A percentile compares a stretch with the other conserved stretches of the same genome.
These are phyloP conservation scores for Xanthorhoe designata DNA, from an alignment of 2,888 invertebrate genomes.

Conservation along the genomic window DNA sequence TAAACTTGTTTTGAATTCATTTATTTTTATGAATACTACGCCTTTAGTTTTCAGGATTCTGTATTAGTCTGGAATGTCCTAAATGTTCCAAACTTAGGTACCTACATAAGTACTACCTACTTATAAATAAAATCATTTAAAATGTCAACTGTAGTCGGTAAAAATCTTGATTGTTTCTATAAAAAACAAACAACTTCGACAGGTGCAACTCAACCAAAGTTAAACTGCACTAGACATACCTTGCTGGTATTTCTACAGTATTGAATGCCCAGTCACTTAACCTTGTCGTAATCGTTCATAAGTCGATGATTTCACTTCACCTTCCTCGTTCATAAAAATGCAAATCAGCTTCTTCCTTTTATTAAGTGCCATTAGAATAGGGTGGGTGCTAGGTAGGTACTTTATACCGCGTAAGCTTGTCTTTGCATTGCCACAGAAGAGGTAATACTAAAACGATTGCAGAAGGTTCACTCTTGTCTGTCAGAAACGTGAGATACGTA, in stretches of 20 bases:
- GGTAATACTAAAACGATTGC: conserved; percentile 1
- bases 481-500: conserved; percentile 5
- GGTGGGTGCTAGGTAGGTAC: conserved; percentile 67
- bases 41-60: not conserved
- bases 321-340: conserved; percentile 81
- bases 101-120: too few species aligned
- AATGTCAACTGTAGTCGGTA: too few species aligned
- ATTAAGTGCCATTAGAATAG: conserved; percentile 72
- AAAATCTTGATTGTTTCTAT: too few species aligned
- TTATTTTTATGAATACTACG: conserved; percentile 3
- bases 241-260: not conserved
- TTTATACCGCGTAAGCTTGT: conserved; percentile 49
- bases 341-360: conserved; percentile 82
- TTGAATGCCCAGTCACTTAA: conserved; percentile 7
- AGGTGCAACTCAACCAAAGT: not conserved
- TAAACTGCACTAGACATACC: not conserved
- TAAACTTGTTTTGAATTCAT: conserved; percentile 27
- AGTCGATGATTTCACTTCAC: conserved; percentile 67
- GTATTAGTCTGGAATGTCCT: too few species aligned
- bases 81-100: not conserved
- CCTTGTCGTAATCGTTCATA: conserved; percentile 20
- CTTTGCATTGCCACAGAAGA: conserved; percentile 10
- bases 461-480: conserved; percentile 2
- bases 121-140: too few species aligned
- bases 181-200: not conserved